Evolutionary conservation across 64 coral and sea anemone genomes (phyloP), one percentile per base, ranked within the genome.

Genomic region (Porites australiensis): DNA sequence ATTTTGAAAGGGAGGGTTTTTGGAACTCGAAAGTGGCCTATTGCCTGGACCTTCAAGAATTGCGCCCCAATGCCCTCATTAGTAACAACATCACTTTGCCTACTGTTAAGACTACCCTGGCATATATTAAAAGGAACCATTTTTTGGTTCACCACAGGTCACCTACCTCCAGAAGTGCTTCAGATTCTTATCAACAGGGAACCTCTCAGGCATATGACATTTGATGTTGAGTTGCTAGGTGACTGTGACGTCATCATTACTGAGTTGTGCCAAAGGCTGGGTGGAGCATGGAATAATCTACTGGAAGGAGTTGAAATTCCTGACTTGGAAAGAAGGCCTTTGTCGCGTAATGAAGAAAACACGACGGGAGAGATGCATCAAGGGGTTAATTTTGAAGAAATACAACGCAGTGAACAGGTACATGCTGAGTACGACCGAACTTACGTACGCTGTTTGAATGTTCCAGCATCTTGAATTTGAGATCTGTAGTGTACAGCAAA

Each of bases 141-240:
- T 20, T 50, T 74, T 49, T 92, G 45, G 13, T 21, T 94, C 49
- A 50, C 67, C 82, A 50, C 19, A 99, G 98, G 92, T 89, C 98
- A 95, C 44, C 85, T 99, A 43, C 91, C 91, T 43, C 89, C 91
- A 23, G 94, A 96, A 49, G 75, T 99, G 21, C 98, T 94, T 44
- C 98, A 99, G 58, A 96, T 99, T 50, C 90, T 99, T 3, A 96
- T 99, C 91, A 99, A 99, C 79, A 70, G 98, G 70, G 98, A 99
- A n/a, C 98, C 98, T 0, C 88, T 99, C 18, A 89, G 91, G 64
- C 94, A 99, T 85, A 89, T 99, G 94, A 96, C 88, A 72, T 99
- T 99, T 86, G 98, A 99, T 15, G 94, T 99, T 0, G 98, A 99
- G 69, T 88, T 99, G 47, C 88, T 99, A 0, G 98, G 98, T 43